Evolutionary conservation across 1,140 invertebrate genomes (phyloP).

Genomic region (Dolichoris vasculosae): DNA sequence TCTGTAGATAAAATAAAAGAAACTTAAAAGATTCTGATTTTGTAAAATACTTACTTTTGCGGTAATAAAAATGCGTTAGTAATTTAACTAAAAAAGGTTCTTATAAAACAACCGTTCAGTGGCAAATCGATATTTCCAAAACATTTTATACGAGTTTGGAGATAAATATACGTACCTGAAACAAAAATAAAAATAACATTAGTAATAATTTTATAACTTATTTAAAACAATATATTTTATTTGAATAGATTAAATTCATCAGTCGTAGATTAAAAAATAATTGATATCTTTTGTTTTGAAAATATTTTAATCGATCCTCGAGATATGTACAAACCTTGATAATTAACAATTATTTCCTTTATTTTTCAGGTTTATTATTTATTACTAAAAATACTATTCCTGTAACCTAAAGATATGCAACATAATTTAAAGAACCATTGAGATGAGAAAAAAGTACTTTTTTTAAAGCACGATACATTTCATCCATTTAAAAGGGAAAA

Average conservation of each 20-base stretch:
- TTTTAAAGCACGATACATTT: not conserved
- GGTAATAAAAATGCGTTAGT: not conserved
- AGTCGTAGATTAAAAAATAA: too few species aligned
- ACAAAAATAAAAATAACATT: conserved; percentile 36
- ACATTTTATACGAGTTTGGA: not conserved
- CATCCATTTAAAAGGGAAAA: not conserved
- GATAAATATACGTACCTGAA: conserved; percentile 38
- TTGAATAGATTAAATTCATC: too few species aligned
- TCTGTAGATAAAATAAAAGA: too few species aligned
- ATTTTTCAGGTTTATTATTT: too few species aligned
- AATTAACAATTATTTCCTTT: too few species aligned
- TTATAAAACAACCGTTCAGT: not conserved
- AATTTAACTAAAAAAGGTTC: not conserved
- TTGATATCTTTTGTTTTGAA: too few species aligned
- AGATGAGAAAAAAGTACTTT: not conserved
- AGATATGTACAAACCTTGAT: too few species aligned
- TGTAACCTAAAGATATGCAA: not conserved
- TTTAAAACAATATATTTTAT: not conserved
- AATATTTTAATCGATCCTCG: too few species aligned
- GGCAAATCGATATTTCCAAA: not conserved
- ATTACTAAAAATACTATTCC: too few species aligned
- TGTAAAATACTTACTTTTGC: too few species aligned
- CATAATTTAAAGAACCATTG: not conserved
- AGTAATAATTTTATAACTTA: not conserved
- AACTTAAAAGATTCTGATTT: too few species aligned